phyloP scores from a whole-genome alignment of 2,888 invertebrate genomes.

The Drosophila tripunctata region DNA sequence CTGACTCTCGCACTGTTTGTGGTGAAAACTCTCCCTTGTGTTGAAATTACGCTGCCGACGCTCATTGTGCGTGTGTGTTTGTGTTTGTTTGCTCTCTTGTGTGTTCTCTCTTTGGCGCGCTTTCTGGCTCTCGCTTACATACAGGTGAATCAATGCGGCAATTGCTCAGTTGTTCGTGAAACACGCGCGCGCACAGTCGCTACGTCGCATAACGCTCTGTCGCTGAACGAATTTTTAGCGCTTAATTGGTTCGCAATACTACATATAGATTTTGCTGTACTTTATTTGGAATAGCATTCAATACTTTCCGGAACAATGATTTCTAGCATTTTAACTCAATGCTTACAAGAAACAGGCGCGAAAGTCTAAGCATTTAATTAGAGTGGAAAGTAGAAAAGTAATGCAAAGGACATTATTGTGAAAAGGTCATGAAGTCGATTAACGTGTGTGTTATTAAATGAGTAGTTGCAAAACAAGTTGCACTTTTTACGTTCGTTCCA shows the following conservation, averaged over 20 bases:
- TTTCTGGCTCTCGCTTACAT: neutral
- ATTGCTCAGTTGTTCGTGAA: constrained; percentile 60
- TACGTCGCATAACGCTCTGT: constrained; percentile 22
- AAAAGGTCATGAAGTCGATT: neutral
- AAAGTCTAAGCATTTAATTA: constrained; percentile 22
- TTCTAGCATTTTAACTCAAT: constrained; percentile 1
- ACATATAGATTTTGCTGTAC: constrained; percentile 8
- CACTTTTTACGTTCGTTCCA: constrained; percentile 14
- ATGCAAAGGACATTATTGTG: constrained; percentile 8
- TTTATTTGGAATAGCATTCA: constrained; percentile 31
- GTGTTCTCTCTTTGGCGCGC: too few species aligned
- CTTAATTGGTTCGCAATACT: constrained; percentile 31
- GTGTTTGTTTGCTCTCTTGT: constrained; percentile 32
- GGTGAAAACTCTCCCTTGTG: constrained; percentile 34
- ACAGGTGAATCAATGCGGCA: constrained; percentile 32
- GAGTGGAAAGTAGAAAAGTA: constrained; percentile 7
- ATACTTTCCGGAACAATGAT: constrained; percentile 20
- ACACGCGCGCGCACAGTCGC: constrained; percentile 36
- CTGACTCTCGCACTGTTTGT: constrained; percentile 15
- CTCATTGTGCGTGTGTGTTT: constrained; percentile 20
- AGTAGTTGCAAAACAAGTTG: constrained; percentile 37
- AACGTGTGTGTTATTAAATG: constrained; percentile 7
- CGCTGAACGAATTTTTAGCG: constrained; percentile 34
- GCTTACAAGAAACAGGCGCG: constrained; percentile 1
- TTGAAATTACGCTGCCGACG: constrained; percentile 4